phyloP scores from a whole-genome alignment of 2,113 vertebrate genomes.

The Dendropsophus ebraccatus region DNA sequence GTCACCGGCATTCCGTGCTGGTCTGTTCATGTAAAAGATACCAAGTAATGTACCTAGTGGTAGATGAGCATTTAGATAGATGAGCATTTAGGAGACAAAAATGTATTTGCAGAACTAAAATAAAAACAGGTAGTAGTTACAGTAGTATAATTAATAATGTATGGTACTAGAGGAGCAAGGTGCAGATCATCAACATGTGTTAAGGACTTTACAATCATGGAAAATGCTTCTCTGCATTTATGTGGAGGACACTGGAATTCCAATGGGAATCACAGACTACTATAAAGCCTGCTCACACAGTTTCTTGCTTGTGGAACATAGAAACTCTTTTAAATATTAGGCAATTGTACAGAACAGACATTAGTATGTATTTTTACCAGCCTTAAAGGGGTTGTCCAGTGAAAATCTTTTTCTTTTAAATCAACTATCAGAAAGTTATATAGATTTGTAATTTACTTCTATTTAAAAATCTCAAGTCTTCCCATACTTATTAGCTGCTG shows the following conservation, averaged over 20 bases:
- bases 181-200: constrained; percentile 7
- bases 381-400: neutral
- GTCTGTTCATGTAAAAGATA: too few species aligned
- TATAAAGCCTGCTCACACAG: neutral
- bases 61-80: too few species aligned
- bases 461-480: too few species aligned
- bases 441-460: too few species aligned
- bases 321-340: neutral
- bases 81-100: neutral
- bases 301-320: neutral
- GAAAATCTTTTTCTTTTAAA: too few species aligned
- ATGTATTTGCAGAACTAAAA: constrained; percentile 37
- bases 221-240: neutral
- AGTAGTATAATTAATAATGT: constrained; percentile 6
- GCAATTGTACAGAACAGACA: neutral
- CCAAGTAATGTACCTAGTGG: too few species aligned
- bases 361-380: neutral
- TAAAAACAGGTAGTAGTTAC: constrained; percentile 21
- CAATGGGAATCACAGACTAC: neutral
- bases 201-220: neutral
- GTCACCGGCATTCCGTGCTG: too few species aligned
- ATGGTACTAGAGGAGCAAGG: neutral
- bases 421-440: too few species aligned
- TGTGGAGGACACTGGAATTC: neutral
- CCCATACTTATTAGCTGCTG: too few species aligned